Percentiles rank a stretch among this genome's conserved stretches.
These are phyloP conservation scores for Danaus chrysippus DNA, from an alignment of 2,888 invertebrate species.

Conservation along the genomic window DNA sequence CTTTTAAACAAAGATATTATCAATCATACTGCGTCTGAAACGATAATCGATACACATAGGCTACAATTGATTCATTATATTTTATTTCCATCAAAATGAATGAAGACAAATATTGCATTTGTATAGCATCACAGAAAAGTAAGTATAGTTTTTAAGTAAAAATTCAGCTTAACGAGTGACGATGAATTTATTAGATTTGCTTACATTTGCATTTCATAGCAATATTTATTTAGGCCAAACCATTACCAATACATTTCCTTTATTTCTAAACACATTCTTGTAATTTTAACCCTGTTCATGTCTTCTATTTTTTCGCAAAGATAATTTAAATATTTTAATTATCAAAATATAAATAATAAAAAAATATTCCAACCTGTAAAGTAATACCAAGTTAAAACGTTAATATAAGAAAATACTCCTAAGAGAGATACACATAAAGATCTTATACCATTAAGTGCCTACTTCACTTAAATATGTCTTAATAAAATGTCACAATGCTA, in stretches of 20 bases:
- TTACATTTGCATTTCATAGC: no score
- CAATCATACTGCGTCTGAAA: slow-evolving; percentile 61
- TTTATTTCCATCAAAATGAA: slow-evolving; percentile 12
- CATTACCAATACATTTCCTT: no score
- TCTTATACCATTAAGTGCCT: slow-evolving; percentile 17
- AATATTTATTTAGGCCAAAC: no score
- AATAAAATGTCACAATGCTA: slow-evolving; percentile 30
- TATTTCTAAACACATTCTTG: no score
- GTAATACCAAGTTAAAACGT: background rate
- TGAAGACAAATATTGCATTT: background rate
- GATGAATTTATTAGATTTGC: no score
- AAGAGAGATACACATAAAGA: slow-evolving; percentile 5
- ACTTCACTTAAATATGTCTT: slow-evolving; percentile 30
- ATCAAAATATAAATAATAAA: no score
- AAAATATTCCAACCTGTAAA: background rate
- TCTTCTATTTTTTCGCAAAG: no score
- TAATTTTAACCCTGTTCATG: no score
- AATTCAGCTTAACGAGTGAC: no score
- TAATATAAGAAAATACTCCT: background rate
- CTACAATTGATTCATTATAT: slow-evolving; percentile 39
- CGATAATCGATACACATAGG: slow-evolving; percentile 61
- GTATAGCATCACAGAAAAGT: no score
- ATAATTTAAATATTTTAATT: no score
- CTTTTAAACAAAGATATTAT: slow-evolving; percentile 55
- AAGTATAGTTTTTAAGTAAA: no score